A percentile compares a stretch with the other conserved stretches of the same genome.
Conservation (phyloP, 2,888 invertebrate genomes). For the Leptinotarsa rubiginosa region DNA sequence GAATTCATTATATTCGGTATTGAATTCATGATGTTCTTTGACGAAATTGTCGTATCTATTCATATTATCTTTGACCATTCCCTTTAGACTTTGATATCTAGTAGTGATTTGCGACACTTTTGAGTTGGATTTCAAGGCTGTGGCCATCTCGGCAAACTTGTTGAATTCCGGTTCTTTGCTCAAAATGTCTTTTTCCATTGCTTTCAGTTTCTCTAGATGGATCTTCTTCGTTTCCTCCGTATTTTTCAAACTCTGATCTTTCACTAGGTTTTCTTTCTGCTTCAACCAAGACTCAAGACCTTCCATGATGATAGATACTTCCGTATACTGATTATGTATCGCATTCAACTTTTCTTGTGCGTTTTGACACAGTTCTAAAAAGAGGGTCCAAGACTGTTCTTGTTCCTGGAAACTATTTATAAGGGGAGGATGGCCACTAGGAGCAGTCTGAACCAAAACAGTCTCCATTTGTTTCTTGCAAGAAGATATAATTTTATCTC, state of each 20-base stretch:
- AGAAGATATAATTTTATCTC: conserved; percentile 77
- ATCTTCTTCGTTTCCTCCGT: conserved; percentile 84
- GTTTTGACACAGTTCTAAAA: conserved; percentile 77
- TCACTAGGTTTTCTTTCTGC: conserved; percentile 84
- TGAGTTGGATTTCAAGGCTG: conserved; percentile 79
- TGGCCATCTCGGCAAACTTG: conserved; percentile 76
- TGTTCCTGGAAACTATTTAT: conserved; percentile 81
- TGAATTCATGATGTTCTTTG: conserved; percentile 86
- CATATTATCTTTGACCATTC: conserved; percentile 85
- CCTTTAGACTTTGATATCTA: conserved; percentile 84
- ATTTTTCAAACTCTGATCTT: conserved; percentile 90
- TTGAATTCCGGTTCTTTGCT: conserved; percentile 77
- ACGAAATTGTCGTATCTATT: conserved; percentile 86
- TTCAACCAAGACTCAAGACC: conserved; percentile 87
- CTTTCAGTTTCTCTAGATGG: conserved; percentile 82
- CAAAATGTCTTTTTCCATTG: conserved; percentile 77
- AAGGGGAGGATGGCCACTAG: conserved; percentile 80
- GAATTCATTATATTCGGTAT: conserved; percentile 79
- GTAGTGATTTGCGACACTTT: conserved; percentile 83
- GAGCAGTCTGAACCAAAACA: conserved; percentile 82
- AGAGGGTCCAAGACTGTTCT: conserved; percentile 80
- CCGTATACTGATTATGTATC: conserved; percentile 83
- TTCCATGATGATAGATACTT: conserved; percentile 83
- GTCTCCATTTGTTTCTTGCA: conserved; percentile 79
- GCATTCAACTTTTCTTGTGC: conserved; percentile 80